These are phyloP conservation scores for Abscondita cerata DNA, from an alignment of 2,888 invertebrate species.

Conservation along the genomic window DNA sequence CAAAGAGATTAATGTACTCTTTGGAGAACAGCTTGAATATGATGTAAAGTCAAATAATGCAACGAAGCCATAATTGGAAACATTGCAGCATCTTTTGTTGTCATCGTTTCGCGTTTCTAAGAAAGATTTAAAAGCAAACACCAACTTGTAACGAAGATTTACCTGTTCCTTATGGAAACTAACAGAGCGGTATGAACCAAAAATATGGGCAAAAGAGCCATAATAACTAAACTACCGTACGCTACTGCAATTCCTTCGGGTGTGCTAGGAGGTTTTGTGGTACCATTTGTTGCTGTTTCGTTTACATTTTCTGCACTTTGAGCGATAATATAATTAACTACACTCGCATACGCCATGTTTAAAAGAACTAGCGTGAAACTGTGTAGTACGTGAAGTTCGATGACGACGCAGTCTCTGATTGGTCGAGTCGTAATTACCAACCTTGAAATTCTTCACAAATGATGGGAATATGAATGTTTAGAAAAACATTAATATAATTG, in stretches of 20 bases:
- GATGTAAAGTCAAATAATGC: conserved; percentile 92
- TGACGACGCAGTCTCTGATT: conserved; percentile 17
- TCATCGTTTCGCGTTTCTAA: conserved; percentile 85
- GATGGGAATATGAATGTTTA: too few species aligned
- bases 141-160: conserved; percentile 42
- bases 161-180: conserved; percentile 93
- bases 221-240: conserved; percentile 87
- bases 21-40: conserved; percentile 96
- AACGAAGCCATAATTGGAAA: conserved; percentile 96
- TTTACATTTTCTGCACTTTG: conserved; percentile 67
- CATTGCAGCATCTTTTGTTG: conserved; percentile 94
- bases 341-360: conserved; percentile 64
- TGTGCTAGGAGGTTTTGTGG: conserved; percentile 91
- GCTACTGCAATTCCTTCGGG: conserved; percentile 73
- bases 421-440: not conserved
- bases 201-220: conserved; percentile 97
- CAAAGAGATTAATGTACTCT: conserved; percentile 92
- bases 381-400: not conserved
- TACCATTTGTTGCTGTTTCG: conserved; percentile 80
- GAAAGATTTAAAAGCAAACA: conserved; percentile 27
- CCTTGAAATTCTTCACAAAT: too few species aligned
- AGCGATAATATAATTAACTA: conserved; percentile 62
- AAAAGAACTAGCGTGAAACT: conserved; percentile 12
- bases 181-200: conserved; percentile 92
- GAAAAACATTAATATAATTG: too few species aligned